Evolutionary conservation across 2,113 vertebrate species (phyloP), one percentile per base, ranked within the genome.

Genomic region (Hipposideros armiger): DNA sequence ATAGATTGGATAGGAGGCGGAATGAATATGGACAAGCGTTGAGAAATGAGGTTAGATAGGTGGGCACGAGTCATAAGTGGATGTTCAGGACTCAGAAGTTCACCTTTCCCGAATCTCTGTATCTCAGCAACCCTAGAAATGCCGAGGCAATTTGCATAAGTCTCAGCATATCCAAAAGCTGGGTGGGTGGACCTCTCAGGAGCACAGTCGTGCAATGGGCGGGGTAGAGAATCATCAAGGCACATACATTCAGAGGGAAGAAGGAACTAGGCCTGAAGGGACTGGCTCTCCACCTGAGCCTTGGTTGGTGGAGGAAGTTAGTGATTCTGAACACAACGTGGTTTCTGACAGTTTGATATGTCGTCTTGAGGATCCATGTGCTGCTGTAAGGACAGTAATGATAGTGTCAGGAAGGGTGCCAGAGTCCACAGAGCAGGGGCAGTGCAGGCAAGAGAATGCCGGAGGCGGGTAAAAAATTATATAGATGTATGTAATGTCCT

Each of bases 1-100:
- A 0, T 24, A n/a, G 28, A 9, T 16, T 42, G 30, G 16, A 11
- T 1, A 5, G 40, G 77, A 66, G 58, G 45, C 5, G 11, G 14
- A n/a, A 7, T 42, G 24, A 60, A 20, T 40, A 19, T 50, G 40
- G 20, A 2, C 13, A 40, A 81, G 28, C 7, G 0, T 1, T 42
- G 60, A 80, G 60, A 82, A 72, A 52, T 22, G 58, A 40, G 32
- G 4, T 26, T 45, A 30, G 24, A 45, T 40, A 47, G 9, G 17
- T 7, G 9, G 24, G 20, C 22, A 45, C 0, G 3, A 9, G 11
- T 19, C 40, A 3, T 0, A 54, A 56, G 70, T 50, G 20, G 1
- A 5, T 50, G 11, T 54, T 45, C 52, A 45, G 40, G 58, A 30
- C 19, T 77, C 77, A 66, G 26, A n/a, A 30, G n/a, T 20, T 10